Conservation (phyloP, 2,113 vertebrate species). For the Cyphomyrus discorhynchus region DNA sequence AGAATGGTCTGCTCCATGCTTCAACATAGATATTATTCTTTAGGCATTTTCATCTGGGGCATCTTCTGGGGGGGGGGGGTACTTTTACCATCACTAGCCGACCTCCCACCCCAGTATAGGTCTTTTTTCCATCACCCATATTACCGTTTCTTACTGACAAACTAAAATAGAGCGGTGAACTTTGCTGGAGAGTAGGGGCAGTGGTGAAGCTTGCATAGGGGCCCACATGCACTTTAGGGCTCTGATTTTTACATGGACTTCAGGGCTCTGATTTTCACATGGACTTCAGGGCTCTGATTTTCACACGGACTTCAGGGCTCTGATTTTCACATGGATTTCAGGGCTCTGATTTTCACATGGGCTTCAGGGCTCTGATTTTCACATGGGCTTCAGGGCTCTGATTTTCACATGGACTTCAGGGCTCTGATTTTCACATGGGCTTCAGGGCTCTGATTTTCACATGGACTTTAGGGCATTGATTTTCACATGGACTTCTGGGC, state of each 20-base stretch:
- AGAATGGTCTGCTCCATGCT: background rate
- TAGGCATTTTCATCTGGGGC: background rate
- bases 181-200: background rate
- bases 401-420: no score
- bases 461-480: no score
- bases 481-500: no score
- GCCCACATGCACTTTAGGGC: background rate
- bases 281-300: no score
- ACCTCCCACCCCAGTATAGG: background rate
- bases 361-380: no score
- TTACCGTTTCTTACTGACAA: background rate
- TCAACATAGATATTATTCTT: background rate
- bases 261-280: no score
- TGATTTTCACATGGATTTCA: no score
- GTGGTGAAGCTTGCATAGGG: background rate
- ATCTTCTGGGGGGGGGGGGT: background rate
- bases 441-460: no score
- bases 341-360: no score
- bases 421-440: no score
- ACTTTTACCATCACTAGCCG: background rate
- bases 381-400: no score
- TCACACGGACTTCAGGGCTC: no score
- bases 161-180: background rate
- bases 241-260: background rate
- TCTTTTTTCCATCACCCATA: background rate